phyloP scores from a whole-genome alignment of 2,797 vertebrate species.

The Eutrigla gurnardus region DNA sequence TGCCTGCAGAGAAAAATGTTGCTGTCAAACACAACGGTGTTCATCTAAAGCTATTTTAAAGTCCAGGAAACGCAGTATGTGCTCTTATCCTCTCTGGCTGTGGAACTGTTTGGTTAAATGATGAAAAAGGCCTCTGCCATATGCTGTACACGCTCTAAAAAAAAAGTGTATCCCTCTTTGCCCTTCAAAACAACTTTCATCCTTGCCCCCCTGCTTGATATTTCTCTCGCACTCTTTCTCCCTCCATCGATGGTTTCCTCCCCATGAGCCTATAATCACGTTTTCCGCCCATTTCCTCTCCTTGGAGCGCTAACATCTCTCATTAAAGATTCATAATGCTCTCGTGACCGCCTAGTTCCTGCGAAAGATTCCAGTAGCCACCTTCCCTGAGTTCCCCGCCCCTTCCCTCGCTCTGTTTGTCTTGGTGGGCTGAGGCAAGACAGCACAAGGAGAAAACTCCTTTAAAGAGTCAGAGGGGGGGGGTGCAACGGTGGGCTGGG shows the following conservation, averaged over 20 bases:
- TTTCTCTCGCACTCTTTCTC: conserved; percentile 39
- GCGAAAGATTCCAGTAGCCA: conserved; percentile 61
- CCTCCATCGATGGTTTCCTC: conserved; percentile 53
- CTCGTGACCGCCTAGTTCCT: conserved; percentile 64
- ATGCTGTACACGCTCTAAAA: conserved; percentile 16
- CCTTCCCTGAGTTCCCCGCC: conserved; percentile 47
- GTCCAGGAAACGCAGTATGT: conserved; percentile 15
- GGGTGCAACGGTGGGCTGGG: conserved; percentile 21
- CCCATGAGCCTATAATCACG: conserved; percentile 71
- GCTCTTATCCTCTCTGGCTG: conserved; percentile 4
- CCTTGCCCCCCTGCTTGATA: conserved; percentile 29
- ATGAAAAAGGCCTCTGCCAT: conserved; percentile 34
- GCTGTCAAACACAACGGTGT: conserved; percentile 22
- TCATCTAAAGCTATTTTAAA: conserved; percentile 19
- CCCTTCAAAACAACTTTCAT: conserved; percentile 63
- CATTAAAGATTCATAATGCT: conserved; percentile 80
- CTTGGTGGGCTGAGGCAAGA: conserved; percentile 10
- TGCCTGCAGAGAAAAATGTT: conserved; percentile 14
- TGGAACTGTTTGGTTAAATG: conserved; percentile 5
- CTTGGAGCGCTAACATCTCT: conserved; percentile 59
- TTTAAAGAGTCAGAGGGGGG: conserved; percentile 28
- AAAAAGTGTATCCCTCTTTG: conserved; percentile 32
- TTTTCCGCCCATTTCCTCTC: conserved; percentile 79
- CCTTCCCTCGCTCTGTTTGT: conserved; percentile 55
- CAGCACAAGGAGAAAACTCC: conserved; percentile 42